These are phyloP conservation scores for Stegodyphus mimosarum DNA, from an alignment of 1,140 invertebrate genomes.

Conservation along the genomic window DNA sequence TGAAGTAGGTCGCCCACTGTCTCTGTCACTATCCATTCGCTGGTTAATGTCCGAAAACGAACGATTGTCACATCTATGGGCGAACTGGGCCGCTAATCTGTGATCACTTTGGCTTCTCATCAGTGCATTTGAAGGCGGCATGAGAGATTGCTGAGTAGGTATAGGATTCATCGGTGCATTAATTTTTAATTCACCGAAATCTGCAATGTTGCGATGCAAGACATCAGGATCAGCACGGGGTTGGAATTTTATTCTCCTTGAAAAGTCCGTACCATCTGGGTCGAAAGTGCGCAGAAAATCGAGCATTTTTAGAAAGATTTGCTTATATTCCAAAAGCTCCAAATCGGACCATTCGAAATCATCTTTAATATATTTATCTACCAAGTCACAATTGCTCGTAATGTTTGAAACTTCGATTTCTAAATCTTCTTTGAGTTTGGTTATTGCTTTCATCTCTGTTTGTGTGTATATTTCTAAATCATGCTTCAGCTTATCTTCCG, in stretches of 20 bases:
- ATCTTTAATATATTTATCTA: conserved; percentile 91
- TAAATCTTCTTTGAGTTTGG: conserved; percentile 89
- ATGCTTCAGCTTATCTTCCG: conserved; percentile 85
- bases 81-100: conserved; percentile 75
- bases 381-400: conserved; percentile 92
- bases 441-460: conserved; percentile 83
- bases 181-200: conserved; percentile 89
- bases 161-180: conserved; percentile 53
- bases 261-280: conserved; percentile 87
- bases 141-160: conserved; percentile 31
- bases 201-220: conserved; percentile 83
- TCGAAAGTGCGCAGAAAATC: conserved; percentile 95
- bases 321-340: conserved; percentile 83
- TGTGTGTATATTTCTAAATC: conserved; percentile 90
- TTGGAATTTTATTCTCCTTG: conserved; percentile 83
- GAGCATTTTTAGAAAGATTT: conserved; percentile 88
- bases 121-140: conserved; percentile 68
- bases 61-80: conserved; percentile 33
- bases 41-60: conserved; percentile 47
- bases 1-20: conserved; percentile 40
- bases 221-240: conserved; percentile 91
- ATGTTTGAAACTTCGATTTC: conserved; percentile 93
- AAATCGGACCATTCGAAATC: conserved; percentile 74
- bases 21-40: conserved; percentile 34
- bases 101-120: conserved; percentile 95